These are phyloP conservation scores for Aphelinus certus DNA, from an alignment of 1,140 invertebrate species.

Conservation along the genomic window DNA sequence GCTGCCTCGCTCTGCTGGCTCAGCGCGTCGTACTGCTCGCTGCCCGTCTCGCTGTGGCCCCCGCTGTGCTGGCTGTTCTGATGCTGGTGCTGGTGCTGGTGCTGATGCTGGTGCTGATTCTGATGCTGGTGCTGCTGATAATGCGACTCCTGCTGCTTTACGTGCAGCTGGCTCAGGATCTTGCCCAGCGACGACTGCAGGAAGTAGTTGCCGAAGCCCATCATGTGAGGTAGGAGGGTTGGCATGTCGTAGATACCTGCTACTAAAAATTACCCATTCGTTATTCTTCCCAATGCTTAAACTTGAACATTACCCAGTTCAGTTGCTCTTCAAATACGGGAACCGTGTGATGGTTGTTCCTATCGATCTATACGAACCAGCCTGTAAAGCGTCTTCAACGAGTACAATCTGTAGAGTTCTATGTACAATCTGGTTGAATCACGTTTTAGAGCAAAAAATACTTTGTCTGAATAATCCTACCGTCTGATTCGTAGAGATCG, in stretches of 20 bases:
- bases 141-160: constrained; percentile 48
- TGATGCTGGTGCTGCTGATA: constrained; percentile 1
- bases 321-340: too few species aligned
- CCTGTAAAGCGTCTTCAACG: too few species aligned
- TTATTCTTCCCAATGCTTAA: too few species aligned
- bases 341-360: too few species aligned
- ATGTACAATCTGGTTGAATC: too few species aligned
- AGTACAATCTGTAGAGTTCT: too few species aligned
- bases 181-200: constrained; percentile 72
- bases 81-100: not conserved
- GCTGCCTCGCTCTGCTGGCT: constrained; percentile 54
- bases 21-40: constrained; percentile 55
- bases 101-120: not conserved
- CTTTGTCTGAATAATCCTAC: too few species aligned
- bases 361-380: too few species aligned
- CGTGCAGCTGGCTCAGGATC: constrained; percentile 72
- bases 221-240: constrained; percentile 56
- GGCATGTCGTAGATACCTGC: constrained; percentile 58
- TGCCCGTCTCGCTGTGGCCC: constrained; percentile 43
- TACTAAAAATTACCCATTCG: not conserved
- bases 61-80: not conserved
- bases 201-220: constrained; percentile 65
- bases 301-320: too few species aligned
- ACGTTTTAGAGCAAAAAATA: too few species aligned
- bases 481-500: too few species aligned